phyloP scores from a whole-genome alignment of 2,797 vertebrate genomes.

The Macropus fuliginosus region DNA sequence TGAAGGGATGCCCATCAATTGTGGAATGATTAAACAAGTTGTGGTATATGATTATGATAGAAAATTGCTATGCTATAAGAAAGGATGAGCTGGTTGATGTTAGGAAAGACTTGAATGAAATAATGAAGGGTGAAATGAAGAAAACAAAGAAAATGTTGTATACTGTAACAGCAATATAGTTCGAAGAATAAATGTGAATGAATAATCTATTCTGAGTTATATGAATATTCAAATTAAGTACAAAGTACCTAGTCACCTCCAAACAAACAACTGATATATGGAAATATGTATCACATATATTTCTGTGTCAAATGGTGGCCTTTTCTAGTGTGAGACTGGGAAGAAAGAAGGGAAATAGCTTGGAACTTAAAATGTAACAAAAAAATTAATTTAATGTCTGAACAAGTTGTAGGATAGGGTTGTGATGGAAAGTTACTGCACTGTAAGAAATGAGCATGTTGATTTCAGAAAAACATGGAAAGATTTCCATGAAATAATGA shows the following conservation, averaged over 20 bases:
- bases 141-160: background rate
- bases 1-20: background rate
- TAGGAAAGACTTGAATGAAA: background rate
- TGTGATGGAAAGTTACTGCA: background rate
- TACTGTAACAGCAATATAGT: background rate
- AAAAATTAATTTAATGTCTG: background rate
- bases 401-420: background rate
- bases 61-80: background rate
- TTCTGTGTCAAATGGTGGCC: too few relatives aligned
- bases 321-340: background rate
- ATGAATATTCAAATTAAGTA: background rate
- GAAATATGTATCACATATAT: background rate
- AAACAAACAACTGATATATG: background rate
- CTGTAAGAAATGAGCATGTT: background rate
- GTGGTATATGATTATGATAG: background rate
- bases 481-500: background rate
- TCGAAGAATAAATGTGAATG: background rate
- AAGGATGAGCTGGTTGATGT: background rate
- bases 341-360: background rate
- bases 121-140: background rate
- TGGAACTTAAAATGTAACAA: background rate
- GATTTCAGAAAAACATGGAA: background rate
- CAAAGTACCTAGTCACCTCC: background rate
- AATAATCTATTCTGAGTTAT: background rate
- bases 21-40: background rate